phyloP scores from a whole-genome alignment of 2,797 vertebrate species.

The Dicrostonyx torquatus region DNA sequence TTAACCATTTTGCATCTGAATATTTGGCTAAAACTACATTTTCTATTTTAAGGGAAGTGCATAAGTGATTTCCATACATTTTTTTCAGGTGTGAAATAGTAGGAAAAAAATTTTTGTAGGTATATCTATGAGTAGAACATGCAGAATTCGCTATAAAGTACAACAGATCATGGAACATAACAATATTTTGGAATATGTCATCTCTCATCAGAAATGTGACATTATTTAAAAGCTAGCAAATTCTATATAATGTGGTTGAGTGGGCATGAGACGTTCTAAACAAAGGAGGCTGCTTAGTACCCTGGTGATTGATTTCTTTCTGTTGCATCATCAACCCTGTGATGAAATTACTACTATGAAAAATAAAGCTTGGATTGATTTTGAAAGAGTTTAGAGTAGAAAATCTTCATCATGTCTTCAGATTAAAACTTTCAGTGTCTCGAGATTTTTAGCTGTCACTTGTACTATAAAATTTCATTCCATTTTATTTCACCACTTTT shows the following conservation, averaged over 20 bases:
- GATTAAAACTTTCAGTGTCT: slow-evolving; percentile 29
- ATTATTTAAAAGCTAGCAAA: slow-evolving; percentile 51
- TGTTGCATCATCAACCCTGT: slow-evolving; percentile 65
- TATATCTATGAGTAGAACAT: neutral
- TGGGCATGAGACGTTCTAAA: neutral
- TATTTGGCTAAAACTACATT: slow-evolving; percentile 46
- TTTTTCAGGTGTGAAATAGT: slow-evolving; percentile 54
- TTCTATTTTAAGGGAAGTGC: slow-evolving; percentile 49
- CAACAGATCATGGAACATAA: neutral
- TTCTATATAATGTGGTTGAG: slow-evolving; percentile 26
- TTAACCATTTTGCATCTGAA: slow-evolving; percentile 5
- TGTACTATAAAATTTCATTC: slow-evolving; percentile 50
- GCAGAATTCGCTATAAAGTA: slow-evolving; percentile 57
- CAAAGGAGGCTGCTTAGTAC: slow-evolving; percentile 10
- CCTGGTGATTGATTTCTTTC: slow-evolving; percentile 61
- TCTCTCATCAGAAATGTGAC: neutral
- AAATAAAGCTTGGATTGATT: slow-evolving; percentile 55
- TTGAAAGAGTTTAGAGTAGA: slow-evolving; percentile 46
- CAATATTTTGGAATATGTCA: slow-evolving; percentile 20
- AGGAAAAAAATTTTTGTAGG: neutral
- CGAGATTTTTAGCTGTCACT: slow-evolving; percentile 34
- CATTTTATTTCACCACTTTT: neutral
- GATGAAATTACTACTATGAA: slow-evolving; percentile 68
- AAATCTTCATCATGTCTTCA: neutral
- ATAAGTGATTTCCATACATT: slow-evolving; percentile 37